Evolutionary conservation across 2,797 vertebrate genomes (phyloP).

Genomic region (Meda fulgida): DNA sequence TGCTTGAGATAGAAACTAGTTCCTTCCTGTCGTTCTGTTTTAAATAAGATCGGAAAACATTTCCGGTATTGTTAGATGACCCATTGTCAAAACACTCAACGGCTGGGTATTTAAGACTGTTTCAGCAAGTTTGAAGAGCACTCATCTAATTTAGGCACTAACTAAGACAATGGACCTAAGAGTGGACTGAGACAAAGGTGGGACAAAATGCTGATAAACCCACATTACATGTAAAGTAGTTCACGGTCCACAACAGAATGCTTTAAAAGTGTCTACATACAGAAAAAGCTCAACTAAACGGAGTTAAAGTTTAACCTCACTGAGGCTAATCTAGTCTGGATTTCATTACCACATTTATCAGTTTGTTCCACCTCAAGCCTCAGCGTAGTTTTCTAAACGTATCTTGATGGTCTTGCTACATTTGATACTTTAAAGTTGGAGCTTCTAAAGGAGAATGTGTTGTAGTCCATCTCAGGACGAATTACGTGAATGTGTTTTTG

Average conservation of each 20-base stretch:
- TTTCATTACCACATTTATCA: not conserved
- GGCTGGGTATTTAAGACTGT: not conserved
- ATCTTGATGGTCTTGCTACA: constrained; percentile 53
- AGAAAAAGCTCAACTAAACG: not conserved
- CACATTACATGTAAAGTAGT: not conserved
- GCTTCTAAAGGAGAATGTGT: constrained; percentile 41
- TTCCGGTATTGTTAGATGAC: constrained; percentile 22
- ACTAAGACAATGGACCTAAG: constrained; percentile 56
- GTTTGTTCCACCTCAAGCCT: constrained; percentile 36
- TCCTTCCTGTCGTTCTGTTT: constrained; percentile 4
- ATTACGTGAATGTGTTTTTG: constrained; percentile 34
- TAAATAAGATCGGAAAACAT: constrained; percentile 24
- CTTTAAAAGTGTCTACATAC: not conserved
- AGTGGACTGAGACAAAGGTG: constrained; percentile 41
- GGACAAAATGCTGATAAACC: constrained; percentile 28
- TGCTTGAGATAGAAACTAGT: constrained; percentile 11
- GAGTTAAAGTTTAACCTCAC: not conserved
- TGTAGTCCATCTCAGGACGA: constrained; percentile 43
- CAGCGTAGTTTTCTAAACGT: constrained; percentile 7
- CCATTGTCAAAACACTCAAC: constrained; percentile 33
- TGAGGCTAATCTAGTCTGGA: not conserved
- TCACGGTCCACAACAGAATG: not conserved
- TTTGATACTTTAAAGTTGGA: constrained; percentile 17
- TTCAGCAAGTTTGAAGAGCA: constrained; percentile 29
- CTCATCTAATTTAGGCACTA: constrained; percentile 33